Evolutionary conservation across 2,797 vertebrate genomes (phyloP).

Genomic region (Ispidina picta): DNA sequence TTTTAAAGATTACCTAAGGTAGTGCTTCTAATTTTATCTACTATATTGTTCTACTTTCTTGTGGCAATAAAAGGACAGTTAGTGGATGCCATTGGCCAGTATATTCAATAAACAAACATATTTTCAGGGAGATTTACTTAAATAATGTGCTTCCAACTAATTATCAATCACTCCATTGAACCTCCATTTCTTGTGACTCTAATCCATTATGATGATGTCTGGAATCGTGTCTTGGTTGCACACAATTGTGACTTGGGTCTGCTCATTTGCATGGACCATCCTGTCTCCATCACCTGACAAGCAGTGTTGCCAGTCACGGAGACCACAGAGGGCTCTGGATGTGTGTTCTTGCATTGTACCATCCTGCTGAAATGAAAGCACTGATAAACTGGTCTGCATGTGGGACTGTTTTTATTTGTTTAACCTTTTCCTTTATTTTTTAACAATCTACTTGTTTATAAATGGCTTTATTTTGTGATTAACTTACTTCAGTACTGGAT

Average conservation of each 20-base stretch:
- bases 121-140: constrained; percentile 90
- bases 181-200: constrained; percentile 81
- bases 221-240: constrained; percentile 73
- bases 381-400: constrained; percentile 76
- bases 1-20: constrained; percentile 67
- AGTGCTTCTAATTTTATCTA: constrained; percentile 69
- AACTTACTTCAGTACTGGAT: constrained; percentile 77
- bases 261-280: constrained; percentile 87
- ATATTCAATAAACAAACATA: constrained; percentile 76
- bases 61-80: constrained; percentile 84
- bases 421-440: constrained; percentile 56
- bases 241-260: constrained; percentile 73
- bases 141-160: constrained; percentile 87
- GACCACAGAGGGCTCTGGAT: constrained; percentile 70
- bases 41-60: constrained; percentile 69
- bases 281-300: constrained; percentile 81
- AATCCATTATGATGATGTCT: constrained; percentile 81
- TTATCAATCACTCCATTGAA: constrained; percentile 79
- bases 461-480: constrained; percentile 72
- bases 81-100: constrained; percentile 82
- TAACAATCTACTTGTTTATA: constrained; percentile 66
- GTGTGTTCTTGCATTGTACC: constrained; percentile 71
- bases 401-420: constrained; percentile 72
- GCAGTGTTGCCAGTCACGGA: constrained; percentile 68
- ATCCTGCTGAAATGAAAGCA: constrained; percentile 70